Evolutionary conservation across 2,797 vertebrate genomes (phyloP), one percentile per base, ranked within the genome.

Genomic region (Enteromius argenteus): DNA sequence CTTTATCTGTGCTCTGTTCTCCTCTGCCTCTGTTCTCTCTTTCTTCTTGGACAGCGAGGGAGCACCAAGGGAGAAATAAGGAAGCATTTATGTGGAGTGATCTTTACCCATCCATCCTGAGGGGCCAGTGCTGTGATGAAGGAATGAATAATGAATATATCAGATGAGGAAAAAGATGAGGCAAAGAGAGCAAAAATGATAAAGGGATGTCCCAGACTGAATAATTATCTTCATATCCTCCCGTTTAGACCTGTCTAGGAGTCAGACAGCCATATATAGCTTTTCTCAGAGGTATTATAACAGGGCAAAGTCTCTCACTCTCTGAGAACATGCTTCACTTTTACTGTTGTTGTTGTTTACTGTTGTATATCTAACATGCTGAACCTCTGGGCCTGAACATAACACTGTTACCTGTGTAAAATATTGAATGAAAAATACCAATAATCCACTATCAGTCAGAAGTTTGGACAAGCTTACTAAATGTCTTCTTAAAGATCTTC

Each of bases 101-200:
- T 92, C 91, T 92, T 92, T 91, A 90, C 89, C 86, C 91, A 85
- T 86, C 80, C 37, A 56, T 91, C 90, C 87, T 89, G 81, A 80
- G 91, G 87, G 92, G 90, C 84, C 76, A 85, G 69, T 80, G 86
- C 89, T 77, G 87, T 87, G 87, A 92, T 90, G 89, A 92, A 89
- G 87, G 85, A 90, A 91, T 89, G 88, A 87, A 86, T 87, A 89
- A 88, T 94, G 90, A 93, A 92, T 93, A 92, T 91, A 91, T 91
- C 83, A 91, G 78, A 87, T 79, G 60, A 87, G 72, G 62, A 80
- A 79, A 85, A 79, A 86, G 88, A 71, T 62, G 80, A 79, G 66
- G 79, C 39, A 81, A 81, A 87, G 86, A 73, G 67, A 60, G 79
- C 58, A 80, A 81, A 86, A 81, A 87, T 84, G 69, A 86, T 81